Percentiles rank a stretch among this genome's conserved stretches.
Conservation (phyloP, 2,113 vertebrate genomes). For the Murina feae region DNA sequence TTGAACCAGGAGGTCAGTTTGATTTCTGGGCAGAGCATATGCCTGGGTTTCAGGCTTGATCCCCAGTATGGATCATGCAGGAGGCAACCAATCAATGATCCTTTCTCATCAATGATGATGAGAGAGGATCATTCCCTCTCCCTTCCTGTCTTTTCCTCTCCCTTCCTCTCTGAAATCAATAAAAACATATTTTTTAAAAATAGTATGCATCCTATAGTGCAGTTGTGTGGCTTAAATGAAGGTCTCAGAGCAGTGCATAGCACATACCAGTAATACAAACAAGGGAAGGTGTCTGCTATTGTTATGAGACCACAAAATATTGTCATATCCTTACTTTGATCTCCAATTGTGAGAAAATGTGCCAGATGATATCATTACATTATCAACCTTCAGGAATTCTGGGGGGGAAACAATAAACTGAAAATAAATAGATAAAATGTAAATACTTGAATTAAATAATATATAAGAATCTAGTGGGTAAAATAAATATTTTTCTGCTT, state of each 20-base stretch:
- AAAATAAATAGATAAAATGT: conserved; percentile 36
- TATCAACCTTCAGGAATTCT: conserved; percentile 35
- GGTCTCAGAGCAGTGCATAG: not conserved
- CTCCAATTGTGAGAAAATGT: not conserved
- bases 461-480: not conserved
- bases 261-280: not conserved
- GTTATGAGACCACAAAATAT: not conserved
- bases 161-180: no score
- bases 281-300: not conserved
- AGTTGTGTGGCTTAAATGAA: not conserved
- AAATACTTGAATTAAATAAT: not conserved
- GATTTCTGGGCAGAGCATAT: no score
- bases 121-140: no score
- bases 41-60: no score
- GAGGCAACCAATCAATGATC: no score
- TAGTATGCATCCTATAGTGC: fast-evolving
- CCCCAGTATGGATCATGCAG: no score
- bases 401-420: not conserved
- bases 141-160: no score
- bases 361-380: not conserved
- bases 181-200: no score
- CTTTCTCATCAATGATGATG: no score
- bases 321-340: not conserved
- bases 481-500: not conserved
- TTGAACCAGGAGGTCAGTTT: no score